Evolutionary conservation across 1,140 invertebrate genomes (phyloP), one percentile per base, ranked within the genome.

Genomic region (Drosophila elegans): DNA sequence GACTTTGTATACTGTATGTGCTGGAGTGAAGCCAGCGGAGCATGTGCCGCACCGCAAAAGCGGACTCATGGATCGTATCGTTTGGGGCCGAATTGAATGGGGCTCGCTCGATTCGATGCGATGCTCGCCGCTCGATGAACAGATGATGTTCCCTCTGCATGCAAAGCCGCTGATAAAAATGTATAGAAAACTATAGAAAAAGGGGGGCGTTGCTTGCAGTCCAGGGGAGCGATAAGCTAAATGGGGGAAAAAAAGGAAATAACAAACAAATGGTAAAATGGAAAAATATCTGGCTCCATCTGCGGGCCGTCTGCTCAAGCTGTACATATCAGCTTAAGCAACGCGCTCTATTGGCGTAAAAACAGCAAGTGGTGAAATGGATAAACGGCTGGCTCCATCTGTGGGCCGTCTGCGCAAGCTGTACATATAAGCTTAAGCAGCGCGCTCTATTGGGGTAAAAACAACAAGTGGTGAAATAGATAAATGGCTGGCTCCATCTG

Each of bases 21-120:
- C 29, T 32, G 29, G 29, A 59, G 11, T 42, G 51, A 27, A 75
- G 54, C 34, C 53, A 73, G 42, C 44, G 44, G 53, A 78, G 56
- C 60, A 51, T 32, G 13, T 32, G 45, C 45, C 72, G 78, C 66
- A 79, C 73, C 61, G 75, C 78, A 73, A 69, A 63, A 71, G 32
- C 56, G 64, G 57, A 52, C 71, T 74, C 69, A 69, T 78, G 56
- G 46, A 45, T 75, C 57, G 48, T 13, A 34, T 51, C 48, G 48
- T 29, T 29, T 16, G 48, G 48, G 48, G n/a, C 48, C 48, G 55
- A 59, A 46, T 59, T 46, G 42, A 59, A 59, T 32, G 46, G 46
- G 69, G 39, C 45, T 25, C 32, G 66, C 21, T 21, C 16, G 16
- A 21, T 21, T 21, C 16, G 16, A 21, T 21, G 16, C 16, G 16